These are phyloP conservation scores for Hydropsyche betteni DNA, from an alignment of 2,888 invertebrate genomes.

Conservation along the genomic window DNA sequence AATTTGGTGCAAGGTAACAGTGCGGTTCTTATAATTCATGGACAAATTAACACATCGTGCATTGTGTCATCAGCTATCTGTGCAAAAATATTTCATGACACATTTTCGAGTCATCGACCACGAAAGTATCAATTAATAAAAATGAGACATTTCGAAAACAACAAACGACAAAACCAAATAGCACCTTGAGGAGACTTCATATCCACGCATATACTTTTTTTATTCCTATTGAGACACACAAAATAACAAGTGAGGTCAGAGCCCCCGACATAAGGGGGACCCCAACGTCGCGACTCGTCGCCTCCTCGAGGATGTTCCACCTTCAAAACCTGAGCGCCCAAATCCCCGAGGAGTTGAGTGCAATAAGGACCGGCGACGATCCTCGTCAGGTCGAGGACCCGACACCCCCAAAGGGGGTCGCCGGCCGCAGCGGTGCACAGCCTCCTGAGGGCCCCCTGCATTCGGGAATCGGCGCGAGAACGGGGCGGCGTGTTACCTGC, in stretches of 20 bases:
- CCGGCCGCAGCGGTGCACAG: not conserved
- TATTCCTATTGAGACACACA: conserved; percentile 90
- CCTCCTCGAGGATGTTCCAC: conserved; percentile 84
- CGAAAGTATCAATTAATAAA: too few relatives aligned
- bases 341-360: conserved; percentile 91
- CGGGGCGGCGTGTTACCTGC: conserved; percentile 53
- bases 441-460: not conserved
- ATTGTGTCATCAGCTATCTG: too few relatives aligned
- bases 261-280: conserved; percentile 83
- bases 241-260: conserved; percentile 83
- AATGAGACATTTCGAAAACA: too few relatives aligned
- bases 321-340: conserved; percentile 93
- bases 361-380: conserved; percentile 95
- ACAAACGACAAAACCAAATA: conserved; percentile 42
- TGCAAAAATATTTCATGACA: too few relatives aligned
- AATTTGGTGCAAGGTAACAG: too few relatives aligned
- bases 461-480: not conserved
- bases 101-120: too few relatives aligned
- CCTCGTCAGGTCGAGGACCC: conserved; percentile 82
- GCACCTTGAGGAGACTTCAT: conserved; percentile 75
- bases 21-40: too few relatives aligned
- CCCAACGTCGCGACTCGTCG: conserved; percentile 93
- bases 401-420: conserved; percentile 75
- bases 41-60: too few relatives aligned
- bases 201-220: conserved; percentile 90